These are phyloP conservation scores for Bugulina stolonifera DNA, from an alignment of 2,888 invertebrate genomes.

Conservation along the genomic window DNA sequence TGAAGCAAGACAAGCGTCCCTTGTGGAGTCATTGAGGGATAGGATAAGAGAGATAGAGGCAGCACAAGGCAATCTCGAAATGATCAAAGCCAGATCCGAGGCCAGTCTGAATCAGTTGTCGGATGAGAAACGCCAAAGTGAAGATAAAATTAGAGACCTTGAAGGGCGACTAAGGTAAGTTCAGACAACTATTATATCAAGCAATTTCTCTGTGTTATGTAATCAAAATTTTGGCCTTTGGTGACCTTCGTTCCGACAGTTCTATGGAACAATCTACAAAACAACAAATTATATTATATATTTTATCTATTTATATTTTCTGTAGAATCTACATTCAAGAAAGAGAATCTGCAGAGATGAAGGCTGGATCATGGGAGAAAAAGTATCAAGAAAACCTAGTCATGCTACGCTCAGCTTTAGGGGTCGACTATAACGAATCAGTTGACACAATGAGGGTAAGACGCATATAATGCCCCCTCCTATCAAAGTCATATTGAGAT, in stretches of 20 bases:
- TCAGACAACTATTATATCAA: no score
- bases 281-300: no score
- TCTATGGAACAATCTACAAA: no score
- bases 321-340: constrained; percentile 41
- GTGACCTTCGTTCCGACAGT: no score
- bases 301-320: no score
- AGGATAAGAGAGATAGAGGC: constrained; percentile 44
- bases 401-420: background rate
- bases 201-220: no score
- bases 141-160: constrained; percentile 36
- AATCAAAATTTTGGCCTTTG: no score
- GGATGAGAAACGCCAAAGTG: constrained; percentile 41
- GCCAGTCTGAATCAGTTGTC: constrained; percentile 45
- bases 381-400: constrained; percentile 34
- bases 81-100: constrained; percentile 45
- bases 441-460: constrained; percentile 24
- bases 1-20: constrained; percentile 38
- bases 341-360: constrained; percentile 38
- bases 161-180: background rate
- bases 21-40: constrained; percentile 39
- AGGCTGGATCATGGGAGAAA: constrained; percentile 34
- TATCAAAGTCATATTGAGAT: no score
- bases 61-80: constrained; percentile 38
- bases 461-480: no score
- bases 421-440: constrained; percentile 26